phyloP scores from a whole-genome alignment of 2,797 vertebrate genomes.

The Lepus townsendii region DNA sequence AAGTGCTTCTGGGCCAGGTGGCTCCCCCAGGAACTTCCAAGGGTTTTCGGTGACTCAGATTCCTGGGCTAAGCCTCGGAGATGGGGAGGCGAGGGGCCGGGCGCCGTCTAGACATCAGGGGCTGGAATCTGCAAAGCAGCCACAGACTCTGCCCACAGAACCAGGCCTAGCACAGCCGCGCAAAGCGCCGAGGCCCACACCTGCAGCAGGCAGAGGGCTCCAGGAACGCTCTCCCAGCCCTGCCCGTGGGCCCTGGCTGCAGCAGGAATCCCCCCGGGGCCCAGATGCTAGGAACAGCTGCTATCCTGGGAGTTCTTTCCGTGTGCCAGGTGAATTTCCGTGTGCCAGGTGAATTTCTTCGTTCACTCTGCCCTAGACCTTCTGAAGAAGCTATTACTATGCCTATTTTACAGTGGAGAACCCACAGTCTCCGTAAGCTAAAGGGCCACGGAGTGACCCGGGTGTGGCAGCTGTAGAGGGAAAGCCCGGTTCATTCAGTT shows the following conservation, averaged over 20 bases:
- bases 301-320: neutral
- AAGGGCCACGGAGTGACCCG: neutral
- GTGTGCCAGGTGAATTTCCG: neutral
- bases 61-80: neutral
- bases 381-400: constrained; percentile 3
- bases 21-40: constrained; percentile 27
- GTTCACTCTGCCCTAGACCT: no score
- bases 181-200: neutral
- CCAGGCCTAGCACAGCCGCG: neutral
- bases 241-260: neutral
- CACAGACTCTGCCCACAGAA: neutral
- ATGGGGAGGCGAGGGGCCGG: neutral
- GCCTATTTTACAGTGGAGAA: neutral
- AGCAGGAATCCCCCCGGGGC: neutral
- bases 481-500: neutral
- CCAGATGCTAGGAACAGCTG: constrained; percentile 1
- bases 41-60: constrained; percentile 40
- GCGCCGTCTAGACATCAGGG: constrained; percentile 20
- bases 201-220: neutral
- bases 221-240: neutral
- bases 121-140: neutral
- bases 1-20: neutral
- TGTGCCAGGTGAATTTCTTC: no score
- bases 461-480: neutral
- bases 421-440: neutral